phyloP scores from a whole-genome alignment of 2,888 invertebrate species.

The Drosophila robusta region DNA sequence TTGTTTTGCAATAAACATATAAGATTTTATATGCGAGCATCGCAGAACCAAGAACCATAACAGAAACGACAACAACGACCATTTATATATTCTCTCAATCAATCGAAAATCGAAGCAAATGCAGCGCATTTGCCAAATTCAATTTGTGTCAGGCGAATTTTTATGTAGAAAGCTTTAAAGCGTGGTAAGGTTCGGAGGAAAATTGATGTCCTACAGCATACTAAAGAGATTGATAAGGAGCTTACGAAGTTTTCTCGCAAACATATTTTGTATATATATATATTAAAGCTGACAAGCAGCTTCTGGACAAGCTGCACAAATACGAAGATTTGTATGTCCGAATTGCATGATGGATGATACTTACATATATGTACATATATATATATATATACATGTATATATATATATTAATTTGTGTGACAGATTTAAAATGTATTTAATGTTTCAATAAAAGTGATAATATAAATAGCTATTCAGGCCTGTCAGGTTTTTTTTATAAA shows the following conservation, averaged over 20 bases:
- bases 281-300: background rate
- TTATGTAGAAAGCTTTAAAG: slow-evolving; percentile 44
- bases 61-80: slow-evolving; percentile 41
- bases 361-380: background rate
- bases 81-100: slow-evolving; percentile 50
- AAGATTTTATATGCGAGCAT: slow-evolving; percentile 48
- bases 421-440: background rate
- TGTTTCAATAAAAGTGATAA: background rate
- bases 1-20: slow-evolving; percentile 74
- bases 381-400: too few relatives aligned
- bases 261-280: background rate
- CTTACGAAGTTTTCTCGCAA: background rate
- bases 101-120: slow-evolving; percentile 64
- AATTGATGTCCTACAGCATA: slow-evolving; percentile 27
- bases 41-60: slow-evolving; percentile 54
- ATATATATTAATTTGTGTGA: background rate
- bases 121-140: slow-evolving; percentile 64
- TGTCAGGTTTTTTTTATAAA: too few relatives aligned
- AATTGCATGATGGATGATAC: background rate
- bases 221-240: slow-evolving; percentile 26
- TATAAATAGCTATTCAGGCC: too few relatives aligned
- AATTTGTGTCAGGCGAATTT: slow-evolving; percentile 44
- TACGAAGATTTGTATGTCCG: background rate
- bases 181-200: slow-evolving; percentile 1
- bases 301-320: background rate